Conservation (phyloP, 1,140 invertebrate genomes). For the Maniola jurtina region DNA sequence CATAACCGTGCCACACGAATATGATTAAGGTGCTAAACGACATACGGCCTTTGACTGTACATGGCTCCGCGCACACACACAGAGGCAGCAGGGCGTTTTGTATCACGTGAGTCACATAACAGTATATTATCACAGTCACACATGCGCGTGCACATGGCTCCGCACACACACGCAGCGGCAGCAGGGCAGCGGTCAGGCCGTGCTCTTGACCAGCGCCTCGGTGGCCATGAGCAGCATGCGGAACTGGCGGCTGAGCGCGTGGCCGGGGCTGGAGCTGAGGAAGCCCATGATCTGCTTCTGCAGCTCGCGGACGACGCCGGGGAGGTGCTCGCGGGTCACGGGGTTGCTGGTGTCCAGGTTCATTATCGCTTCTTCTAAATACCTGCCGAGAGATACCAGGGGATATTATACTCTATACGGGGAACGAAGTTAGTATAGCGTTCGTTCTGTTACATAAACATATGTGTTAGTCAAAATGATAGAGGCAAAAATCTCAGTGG, state of each 20-base stretch:
- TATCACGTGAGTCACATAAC: too few species aligned
- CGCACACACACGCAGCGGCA: slow-evolving; percentile 30
- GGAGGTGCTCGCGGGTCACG: slow-evolving; percentile 90
- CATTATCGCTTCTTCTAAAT: slow-evolving; percentile 92
- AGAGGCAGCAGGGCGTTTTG: slow-evolving; percentile 27
- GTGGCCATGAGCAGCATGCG: slow-evolving; percentile 90
- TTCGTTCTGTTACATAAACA: too few species aligned
- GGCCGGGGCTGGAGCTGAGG: slow-evolving; percentile 83
- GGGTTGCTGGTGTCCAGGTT: slow-evolving; percentile 88
- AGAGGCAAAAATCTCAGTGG: too few species aligned
- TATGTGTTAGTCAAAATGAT: too few species aligned
- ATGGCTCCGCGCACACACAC: slow-evolving; percentile 24
- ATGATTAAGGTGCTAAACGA: too few species aligned
- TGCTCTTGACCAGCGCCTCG: slow-evolving; percentile 77
- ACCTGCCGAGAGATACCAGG: slow-evolving; percentile 78
- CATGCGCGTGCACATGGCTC: slow-evolving; percentile 2
- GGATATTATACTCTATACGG: background rate
- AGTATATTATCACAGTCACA: background rate
- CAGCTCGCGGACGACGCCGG: slow-evolving; percentile 87
- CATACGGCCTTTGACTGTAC: slow-evolving; percentile 20
- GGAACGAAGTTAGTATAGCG: too few species aligned
- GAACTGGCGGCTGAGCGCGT: slow-evolving; percentile 84
- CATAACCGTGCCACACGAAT: too few species aligned
- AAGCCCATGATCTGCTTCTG: slow-evolving; percentile 86
- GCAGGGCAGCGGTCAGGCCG: slow-evolving; percentile 42